Evolutionary conservation across 2,113 vertebrate genomes (phyloP), one percentile per base, ranked within the genome.

Genomic region (Leptobrachium ailaonicum): DNA sequence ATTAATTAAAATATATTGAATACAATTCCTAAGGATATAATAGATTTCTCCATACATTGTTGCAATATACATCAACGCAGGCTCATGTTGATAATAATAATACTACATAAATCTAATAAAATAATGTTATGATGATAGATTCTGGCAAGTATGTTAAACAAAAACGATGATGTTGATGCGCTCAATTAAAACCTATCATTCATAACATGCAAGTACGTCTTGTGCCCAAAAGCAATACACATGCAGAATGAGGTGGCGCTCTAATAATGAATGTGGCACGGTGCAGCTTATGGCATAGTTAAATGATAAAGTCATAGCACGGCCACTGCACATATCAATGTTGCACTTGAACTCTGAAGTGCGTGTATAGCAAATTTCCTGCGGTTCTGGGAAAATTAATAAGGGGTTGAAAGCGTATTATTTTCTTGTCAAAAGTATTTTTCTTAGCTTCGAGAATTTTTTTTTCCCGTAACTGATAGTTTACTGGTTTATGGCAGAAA

Each of bases 341-440:
- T 62, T 32, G 5, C 12, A 45, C 60, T 42, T 53, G 45, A 76
- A 10, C 60, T 63, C 74, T 67, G 62, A 32, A 56, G 50, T 69
- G 20, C 7, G 75, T 7, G 4, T 60, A 77, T 6, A 60, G n/a
- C 41, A 12, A 32, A 77, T 77, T 76, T 60, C 66, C 66, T 44
- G 66, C 13, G 45, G 75, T 68, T 77, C 41, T 69, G 41, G 42
- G 44, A 71, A 70, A 45, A 63, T 62, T 44, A 74, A 56, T 56
- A 71, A 63, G 56, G 47, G 41, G 54, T 56, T 73, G 71, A 70
- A 71, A 71, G 76, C 54, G 43, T 63, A 47, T 78, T 56, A 71
- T 77, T 77, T 77, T 71, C 76, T 77, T 77, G 76, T 78, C 76
- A 78, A 45, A 78, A 63, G 44, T 71, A 62, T 40, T 62, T 70